Conservation (phyloP, 2,113 vertebrate genomes). For the Stigmatopora argus region DNA sequence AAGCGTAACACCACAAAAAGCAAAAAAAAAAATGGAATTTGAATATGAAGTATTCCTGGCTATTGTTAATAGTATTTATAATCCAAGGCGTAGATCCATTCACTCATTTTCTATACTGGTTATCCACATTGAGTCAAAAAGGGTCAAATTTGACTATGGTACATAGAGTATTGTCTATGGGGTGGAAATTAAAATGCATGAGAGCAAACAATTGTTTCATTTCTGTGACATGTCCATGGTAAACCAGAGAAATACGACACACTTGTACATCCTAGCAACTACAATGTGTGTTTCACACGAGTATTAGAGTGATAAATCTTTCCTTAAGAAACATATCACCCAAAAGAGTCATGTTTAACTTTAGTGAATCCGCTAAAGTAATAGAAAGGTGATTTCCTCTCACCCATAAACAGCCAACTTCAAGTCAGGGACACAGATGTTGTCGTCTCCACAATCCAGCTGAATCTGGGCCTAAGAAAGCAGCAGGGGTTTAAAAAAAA, state of each 20-base stretch:
- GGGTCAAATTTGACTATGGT: not conserved
- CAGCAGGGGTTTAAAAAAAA: slow-evolving; percentile 1
- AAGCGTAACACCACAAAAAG: too few species aligned
- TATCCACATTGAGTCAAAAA: not conserved
- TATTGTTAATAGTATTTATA: too few species aligned
- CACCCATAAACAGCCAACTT: slow-evolving; percentile 76
- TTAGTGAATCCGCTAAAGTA: slow-evolving; percentile 21
- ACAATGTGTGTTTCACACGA: not conserved
- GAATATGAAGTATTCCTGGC: too few species aligned
- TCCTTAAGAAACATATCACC: not conserved
- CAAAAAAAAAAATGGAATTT: too few species aligned
- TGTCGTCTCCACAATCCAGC: slow-evolving; percentile 83
- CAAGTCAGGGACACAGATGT: slow-evolving; percentile 82
- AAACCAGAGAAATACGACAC: slow-evolving; percentile 12
- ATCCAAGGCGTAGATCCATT: too few species aligned
- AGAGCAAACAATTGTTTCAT: slow-evolving; percentile 5
- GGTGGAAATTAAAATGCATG: not conserved
- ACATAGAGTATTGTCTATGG: not conserved
- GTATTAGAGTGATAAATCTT: not conserved
- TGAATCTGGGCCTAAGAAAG: slow-evolving; percentile 76
- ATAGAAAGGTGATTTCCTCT: slow-evolving; percentile 48
- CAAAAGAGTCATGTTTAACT: slow-evolving; percentile 8
- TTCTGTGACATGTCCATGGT: not conserved
- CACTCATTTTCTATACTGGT: too few species aligned
- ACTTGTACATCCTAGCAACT: slow-evolving; percentile 7